phyloP scores from a whole-genome alignment of 2,888 invertebrate genomes.

The Hypomecis atomaria region DNA sequence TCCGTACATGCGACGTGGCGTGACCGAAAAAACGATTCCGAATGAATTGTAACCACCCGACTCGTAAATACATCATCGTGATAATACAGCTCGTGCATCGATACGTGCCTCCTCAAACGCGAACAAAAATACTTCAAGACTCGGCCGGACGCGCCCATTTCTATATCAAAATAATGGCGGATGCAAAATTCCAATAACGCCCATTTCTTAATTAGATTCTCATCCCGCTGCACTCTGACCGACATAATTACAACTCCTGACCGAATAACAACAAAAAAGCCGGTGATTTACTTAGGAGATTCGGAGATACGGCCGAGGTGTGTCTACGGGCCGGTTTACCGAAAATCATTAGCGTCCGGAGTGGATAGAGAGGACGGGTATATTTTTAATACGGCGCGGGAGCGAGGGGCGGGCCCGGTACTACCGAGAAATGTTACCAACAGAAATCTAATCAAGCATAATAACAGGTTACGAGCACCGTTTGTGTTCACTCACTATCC shows the following conservation, averaged over 20 bases:
- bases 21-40: constrained; percentile 80
- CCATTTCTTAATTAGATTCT: constrained; percentile 83
- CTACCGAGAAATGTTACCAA: constrained; percentile 85
- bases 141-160: constrained; percentile 44
- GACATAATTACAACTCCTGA: constrained; percentile 82
- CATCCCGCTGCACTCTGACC: constrained; percentile 83
- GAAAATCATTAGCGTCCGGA: constrained; percentile 82
- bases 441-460: constrained; percentile 84
- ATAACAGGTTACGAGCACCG: constrained; percentile 83
- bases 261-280: constrained; percentile 75
- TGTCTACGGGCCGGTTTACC: constrained; percentile 81
- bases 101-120: constrained; percentile 55
- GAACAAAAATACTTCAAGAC: constrained; percentile 44
- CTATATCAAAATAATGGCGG: constrained; percentile 64
- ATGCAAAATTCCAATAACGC: constrained; percentile 71
- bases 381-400: constrained; percentile 82
- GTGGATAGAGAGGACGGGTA: constrained; percentile 80
- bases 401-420: constrained; percentile 82
- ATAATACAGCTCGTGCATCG: constrained; percentile 70
- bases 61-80: constrained; percentile 79
- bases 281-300: constrained; percentile 82
- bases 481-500: constrained; percentile 80
- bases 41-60: constrained; percentile 73
- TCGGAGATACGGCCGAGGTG: constrained; percentile 75
- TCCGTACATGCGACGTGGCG: constrained; percentile 81